Evolutionary conservation across 2,113 vertebrate species (phyloP).

Genomic region (Prolemur simus): DNA sequence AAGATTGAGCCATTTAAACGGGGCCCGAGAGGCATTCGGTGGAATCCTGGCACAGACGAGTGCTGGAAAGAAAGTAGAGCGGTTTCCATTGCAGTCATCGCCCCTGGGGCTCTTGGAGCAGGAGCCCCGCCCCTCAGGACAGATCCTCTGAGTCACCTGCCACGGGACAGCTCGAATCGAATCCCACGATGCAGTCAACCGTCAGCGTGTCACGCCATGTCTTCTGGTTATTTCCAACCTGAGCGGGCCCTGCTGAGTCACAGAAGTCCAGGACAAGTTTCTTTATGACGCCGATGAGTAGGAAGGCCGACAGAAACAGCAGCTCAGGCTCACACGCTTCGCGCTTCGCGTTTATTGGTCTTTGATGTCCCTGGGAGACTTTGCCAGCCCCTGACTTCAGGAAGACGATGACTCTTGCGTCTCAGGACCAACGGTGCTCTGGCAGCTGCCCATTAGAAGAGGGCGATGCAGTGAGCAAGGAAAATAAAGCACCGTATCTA

Average conservation of each 20-base stretch:
- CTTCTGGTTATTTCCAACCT: background rate
- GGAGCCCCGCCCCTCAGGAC: background rate
- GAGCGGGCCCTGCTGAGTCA: background rate
- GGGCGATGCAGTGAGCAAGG: too few species aligned
- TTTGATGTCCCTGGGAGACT: background rate
- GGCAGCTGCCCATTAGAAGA: background rate
- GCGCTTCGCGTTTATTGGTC: background rate
- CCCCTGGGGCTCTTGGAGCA: accelerated
- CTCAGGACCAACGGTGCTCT: accelerated
- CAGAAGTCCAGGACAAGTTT: background rate
- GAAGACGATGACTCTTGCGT: background rate
- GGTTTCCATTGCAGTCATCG: accelerated
- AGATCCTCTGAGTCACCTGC: background rate
- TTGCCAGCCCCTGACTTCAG: background rate
- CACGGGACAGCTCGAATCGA: accelerated
- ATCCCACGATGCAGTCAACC: background rate
- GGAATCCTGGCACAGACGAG: background rate
- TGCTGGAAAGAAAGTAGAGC: background rate
- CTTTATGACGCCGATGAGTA: background rate
- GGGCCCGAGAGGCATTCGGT: background rate
- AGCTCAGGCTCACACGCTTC: background rate
- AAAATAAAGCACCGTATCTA: too few species aligned
- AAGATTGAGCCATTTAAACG: background rate
- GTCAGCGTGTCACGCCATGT: background rate
- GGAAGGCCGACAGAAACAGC: background rate